Base-by-base conservation (phyloP, 2,113 vertebrate species). In the Sprattus sprattus region DNA sequence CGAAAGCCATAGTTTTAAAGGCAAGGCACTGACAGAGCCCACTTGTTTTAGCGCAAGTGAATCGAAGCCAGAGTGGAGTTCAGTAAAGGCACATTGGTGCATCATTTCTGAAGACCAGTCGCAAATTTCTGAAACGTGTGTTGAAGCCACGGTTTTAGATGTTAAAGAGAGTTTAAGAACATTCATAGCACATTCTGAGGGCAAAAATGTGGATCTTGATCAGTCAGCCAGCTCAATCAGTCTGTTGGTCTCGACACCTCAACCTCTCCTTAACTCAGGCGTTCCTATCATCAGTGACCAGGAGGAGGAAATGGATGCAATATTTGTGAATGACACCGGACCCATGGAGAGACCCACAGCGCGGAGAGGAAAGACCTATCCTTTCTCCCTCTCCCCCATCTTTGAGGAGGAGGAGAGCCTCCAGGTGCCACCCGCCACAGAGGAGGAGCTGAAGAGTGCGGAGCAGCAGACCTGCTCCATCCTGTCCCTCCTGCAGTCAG, bases 341-440 rank as follows among this genome's bases (percentile, higher is more conserved):
- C 84, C 88, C 39, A 45, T 88, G 71, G 83, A 89, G 80, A 91
- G 91, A 82, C 91, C 90, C 3, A 83, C 85, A 2, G 45, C 80
- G 0, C 83, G 90, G 0, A 85, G 91, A 49, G 80, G 78, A 32
- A 91, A 88, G 83, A 47, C 45, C 0, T 92, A 92, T 54, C 92
- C 92, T 16, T 91, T 90, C 84, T 91, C 91, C n/a, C 84, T 92
- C n/a, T 92, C 92, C 0, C 92, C 92, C 18, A 92, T 92, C 54
- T 89, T 89, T 1, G 92, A 92, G 85, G 92, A 92, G 57, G 91
- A 60, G 82, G 88, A 89, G 15, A 54, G 46, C 15, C 86, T 90
- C 13, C 89, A 85, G 54, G 90, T 91, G 78, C 88, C 87, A 0
- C 88, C 86, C 0, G 83, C 75, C 13, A 87, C 87, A 2, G 89